Percentiles rank a stretch among this genome's conserved stretches.
Evolutionary conservation across 2,888 invertebrate species (phyloP).

Genomic region (Cephonodes hylas): DNA sequence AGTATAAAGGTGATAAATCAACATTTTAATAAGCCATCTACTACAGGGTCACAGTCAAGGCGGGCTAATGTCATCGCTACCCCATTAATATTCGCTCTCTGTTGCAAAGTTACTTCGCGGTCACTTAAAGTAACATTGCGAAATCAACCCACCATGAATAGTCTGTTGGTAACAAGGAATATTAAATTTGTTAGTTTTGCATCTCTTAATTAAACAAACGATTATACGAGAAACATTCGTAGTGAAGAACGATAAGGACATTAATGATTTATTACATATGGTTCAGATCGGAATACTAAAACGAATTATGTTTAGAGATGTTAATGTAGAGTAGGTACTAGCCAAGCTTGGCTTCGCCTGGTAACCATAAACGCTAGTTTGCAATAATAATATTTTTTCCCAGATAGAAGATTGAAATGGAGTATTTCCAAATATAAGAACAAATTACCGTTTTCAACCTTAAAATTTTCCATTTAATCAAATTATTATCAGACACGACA

Average conservation of each 20-base stretch:
- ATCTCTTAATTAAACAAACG: neutral
- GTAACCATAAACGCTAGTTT: no score
- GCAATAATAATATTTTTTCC: no score
- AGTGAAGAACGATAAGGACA: neutral
- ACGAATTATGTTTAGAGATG: no score
- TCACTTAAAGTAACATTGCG: neutral
- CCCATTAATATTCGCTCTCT: neutral
- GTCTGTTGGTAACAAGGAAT: neutral
- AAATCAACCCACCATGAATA: neutral
- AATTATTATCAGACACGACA: no score
- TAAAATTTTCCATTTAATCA: no score
- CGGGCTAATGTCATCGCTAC: neutral
- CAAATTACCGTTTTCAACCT: no score
- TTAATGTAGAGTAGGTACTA: no score
- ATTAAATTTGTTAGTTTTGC: neutral
- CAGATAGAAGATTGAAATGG: no score
- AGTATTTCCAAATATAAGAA: no score
- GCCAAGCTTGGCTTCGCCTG: no score
- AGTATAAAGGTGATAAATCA: constrained; percentile 78
- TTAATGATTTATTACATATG: neutral
- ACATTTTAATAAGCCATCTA: neutral
- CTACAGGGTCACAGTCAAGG: neutral
- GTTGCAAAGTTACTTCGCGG: neutral
- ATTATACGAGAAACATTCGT: neutral
- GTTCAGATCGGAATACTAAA: no score